Base-by-base conservation (phyloP, 2,797 vertebrate genomes). In the Leptodactylus fallax region DNA sequence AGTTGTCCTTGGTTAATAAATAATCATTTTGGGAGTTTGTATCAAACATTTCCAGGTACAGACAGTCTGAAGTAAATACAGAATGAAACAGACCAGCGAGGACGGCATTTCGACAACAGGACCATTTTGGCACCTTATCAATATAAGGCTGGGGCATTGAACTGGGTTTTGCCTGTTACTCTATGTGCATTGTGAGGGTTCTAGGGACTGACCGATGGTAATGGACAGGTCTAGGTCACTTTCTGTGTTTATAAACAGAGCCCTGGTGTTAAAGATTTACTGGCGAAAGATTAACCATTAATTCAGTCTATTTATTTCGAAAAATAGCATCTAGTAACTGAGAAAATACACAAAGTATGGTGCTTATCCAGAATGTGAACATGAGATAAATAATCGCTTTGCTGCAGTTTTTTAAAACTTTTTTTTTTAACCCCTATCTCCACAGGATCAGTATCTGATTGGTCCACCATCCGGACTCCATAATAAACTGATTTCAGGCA, bases 171-270 rank as follows among this genome's bases (percentile, higher is more conserved):
- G 69, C 61, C 21, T 51, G 27, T 69, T 71, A 6, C 55, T 65
- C 4, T 80, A 2, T 36, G 53, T 88, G 23, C 23, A 49, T 17
- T 63, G 16, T 23, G 21, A 56, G 21, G 78, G 19, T 79, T 80
- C 45, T 51, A 1, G 36, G 55, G 55, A 65, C 12, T 7, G 53
- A 80, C 49, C 77, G 88, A 91, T 88, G 88, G 78, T 86, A 91
- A 82, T 87, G 88, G 90, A 85, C 8, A 92, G 83, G 92, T 93
- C 91, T 89, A 88, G 91, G 93, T 90, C 92, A 93, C 51, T 90
- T 82, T 14, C 81, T 94, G 88, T 94, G 89, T 94, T 94, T 94
- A 90, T 93, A 95, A 94, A 94, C 90, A 92, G 87, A 86, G 67
- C 87, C 80, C 84, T 90, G 88, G 89, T 81, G 51, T 91, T 88